These are phyloP conservation scores for Tenrec ecaudatus DNA, from an alignment of 2,113 vertebrate genomes.

Conservation along the genomic window DNA sequence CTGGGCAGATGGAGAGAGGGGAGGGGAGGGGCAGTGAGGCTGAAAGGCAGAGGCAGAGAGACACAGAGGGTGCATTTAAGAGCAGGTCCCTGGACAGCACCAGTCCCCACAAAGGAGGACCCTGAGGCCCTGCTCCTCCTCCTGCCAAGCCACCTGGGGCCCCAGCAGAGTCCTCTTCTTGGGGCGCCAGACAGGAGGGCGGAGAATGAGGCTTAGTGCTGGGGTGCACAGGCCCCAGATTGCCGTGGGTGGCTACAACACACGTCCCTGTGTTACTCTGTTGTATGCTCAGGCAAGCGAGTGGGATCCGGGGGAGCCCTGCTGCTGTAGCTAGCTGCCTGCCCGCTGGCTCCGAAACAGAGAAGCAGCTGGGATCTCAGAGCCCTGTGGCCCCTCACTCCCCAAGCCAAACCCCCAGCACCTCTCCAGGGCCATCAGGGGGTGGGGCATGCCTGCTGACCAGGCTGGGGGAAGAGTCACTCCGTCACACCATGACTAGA, in stretches of 20 bases:
- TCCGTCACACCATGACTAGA: fast-evolving
- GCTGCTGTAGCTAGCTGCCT: background rate
- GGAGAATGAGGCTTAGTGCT: background rate
- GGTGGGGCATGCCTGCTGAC: fast-evolving
- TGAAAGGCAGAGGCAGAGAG: slow-evolving; percentile 32
- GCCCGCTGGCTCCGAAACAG: slow-evolving; percentile 22
- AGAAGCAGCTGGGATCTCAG: background rate
- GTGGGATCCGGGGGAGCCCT: background rate
- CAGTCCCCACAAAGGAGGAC: background rate
- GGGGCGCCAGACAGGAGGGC: background rate
- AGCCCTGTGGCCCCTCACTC: background rate
- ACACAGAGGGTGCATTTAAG: background rate
- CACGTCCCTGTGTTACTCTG: background rate
- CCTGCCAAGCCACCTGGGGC: background rate
- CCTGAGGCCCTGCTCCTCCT: too few species aligned
- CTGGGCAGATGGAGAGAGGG: slow-evolving; percentile 51
- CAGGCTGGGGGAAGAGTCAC: too few species aligned
- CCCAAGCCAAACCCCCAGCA: background rate
- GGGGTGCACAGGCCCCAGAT: background rate
- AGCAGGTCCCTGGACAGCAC: background rate
- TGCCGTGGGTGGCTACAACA: slow-evolving; percentile 29
- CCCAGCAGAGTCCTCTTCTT: background rate
- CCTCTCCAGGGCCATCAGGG: background rate
- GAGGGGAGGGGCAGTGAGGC: slow-evolving; percentile 12
- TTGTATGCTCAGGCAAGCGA: slow-evolving; percentile 1